Conservation (phyloP, 92 coral and sea anemone species). For the Bergia puertoricense region DNA sequence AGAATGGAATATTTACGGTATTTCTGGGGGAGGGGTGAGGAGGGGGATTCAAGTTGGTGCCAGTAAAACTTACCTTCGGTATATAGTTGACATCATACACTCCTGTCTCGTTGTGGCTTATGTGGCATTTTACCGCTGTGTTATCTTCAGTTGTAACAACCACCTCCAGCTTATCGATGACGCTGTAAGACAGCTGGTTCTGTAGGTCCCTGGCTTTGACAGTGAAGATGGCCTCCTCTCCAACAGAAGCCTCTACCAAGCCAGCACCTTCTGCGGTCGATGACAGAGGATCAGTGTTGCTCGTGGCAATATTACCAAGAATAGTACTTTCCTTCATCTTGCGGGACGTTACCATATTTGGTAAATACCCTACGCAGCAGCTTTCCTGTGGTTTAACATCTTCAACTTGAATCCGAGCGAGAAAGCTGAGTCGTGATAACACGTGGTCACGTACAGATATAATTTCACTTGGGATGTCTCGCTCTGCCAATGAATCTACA, state of each 20-base stretch:
- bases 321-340: slow-evolving; percentile 62
- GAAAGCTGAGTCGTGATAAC: slow-evolving; percentile 61
- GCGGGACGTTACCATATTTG: slow-evolving; percentile 72
- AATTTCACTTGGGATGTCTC: slow-evolving; percentile 73
- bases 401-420: slow-evolving; percentile 54
- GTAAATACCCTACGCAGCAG: slow-evolving; percentile 73
- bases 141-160: slow-evolving; percentile 52
- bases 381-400: slow-evolving; percentile 80
- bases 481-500: slow-evolving; percentile 56
- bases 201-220: slow-evolving; percentile 78
- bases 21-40: background rate
- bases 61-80: slow-evolving; percentile 41
- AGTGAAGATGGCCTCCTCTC: slow-evolving; percentile 74
- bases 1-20: background rate
- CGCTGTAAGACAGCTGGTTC: slow-evolving; percentile 74
- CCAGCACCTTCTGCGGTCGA: slow-evolving; percentile 75
- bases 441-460: slow-evolving; percentile 60
- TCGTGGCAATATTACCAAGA: slow-evolving; percentile 75
- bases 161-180: slow-evolving; percentile 66
- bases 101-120: slow-evolving; percentile 68
- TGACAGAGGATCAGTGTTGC: slow-evolving; percentile 77
- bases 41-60: background rate
- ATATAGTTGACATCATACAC: slow-evolving; percentile 66
- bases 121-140: slow-evolving; percentile 36
- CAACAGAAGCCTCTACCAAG: slow-evolving; percentile 70